A percentile compares a stretch with the other conserved stretches of the same genome.
Conservation (phyloP, 2,113 vertebrate genomes). For the Aythya baeri region DNA sequence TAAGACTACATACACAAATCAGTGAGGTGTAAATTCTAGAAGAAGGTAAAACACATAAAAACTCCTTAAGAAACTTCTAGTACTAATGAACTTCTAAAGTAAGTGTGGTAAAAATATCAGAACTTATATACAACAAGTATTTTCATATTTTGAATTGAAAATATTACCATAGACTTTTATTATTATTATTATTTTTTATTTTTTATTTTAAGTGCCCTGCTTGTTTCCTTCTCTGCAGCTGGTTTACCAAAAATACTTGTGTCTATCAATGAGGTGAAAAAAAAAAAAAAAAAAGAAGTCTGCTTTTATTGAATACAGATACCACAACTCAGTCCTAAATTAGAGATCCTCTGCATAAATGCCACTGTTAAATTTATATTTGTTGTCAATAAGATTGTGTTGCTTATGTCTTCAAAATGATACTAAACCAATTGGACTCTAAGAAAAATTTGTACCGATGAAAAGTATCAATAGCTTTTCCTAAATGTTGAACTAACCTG, state of each 20-base stretch:
- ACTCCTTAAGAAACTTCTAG: not conserved
- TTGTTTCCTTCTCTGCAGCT: not conserved
- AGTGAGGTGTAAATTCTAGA: not conserved
- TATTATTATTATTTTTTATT: not conserved
- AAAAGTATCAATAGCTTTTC: not conserved
- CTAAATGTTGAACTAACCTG: not conserved
- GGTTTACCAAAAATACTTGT: not conserved
- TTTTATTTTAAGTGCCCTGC: not conserved
- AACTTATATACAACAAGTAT: not conserved
- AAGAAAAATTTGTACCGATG: not conserved
- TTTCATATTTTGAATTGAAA: not conserved
- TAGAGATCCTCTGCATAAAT: not conserved
- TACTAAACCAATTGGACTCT: not conserved
- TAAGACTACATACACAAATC: not conserved
- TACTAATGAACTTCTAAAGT: not conserved
- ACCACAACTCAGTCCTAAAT: not conserved
- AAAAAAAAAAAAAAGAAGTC: not conserved
- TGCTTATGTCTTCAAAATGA: not conserved
- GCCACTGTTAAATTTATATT: not conserved
- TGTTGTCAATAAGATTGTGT: not conserved
- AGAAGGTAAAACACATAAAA: not conserved
- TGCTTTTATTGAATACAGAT: not conserved
- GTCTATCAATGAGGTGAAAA: not conserved
- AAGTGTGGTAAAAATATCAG: fast-evolving
- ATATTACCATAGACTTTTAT: not conserved